These are phyloP conservation scores for Pegoplata infirma DNA, from an alignment of 2,888 invertebrate species.

Conservation along the genomic window DNA sequence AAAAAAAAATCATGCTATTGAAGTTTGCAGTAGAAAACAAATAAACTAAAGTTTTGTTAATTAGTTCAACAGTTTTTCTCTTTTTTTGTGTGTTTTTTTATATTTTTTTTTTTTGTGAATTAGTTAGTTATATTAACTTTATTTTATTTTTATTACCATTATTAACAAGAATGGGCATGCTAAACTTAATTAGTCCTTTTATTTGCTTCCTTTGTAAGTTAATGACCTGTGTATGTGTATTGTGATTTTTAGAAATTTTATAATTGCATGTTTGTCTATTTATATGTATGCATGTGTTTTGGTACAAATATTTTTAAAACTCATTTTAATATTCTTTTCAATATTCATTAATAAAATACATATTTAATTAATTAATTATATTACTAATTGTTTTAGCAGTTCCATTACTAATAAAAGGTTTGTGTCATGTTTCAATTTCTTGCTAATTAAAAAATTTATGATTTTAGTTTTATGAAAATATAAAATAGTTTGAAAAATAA, in stretches of 20 bases:
- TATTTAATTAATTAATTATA: conserved; percentile 44
- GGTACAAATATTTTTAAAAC: conserved; percentile 7
- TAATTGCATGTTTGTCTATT: background rate
- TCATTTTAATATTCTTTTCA: background rate
- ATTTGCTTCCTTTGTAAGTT: too few relatives aligned
- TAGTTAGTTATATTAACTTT: conserved; percentile 53
- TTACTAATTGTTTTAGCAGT: conserved; percentile 43
- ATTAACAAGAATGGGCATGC: conserved; percentile 31
- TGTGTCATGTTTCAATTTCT: conserved; percentile 37
- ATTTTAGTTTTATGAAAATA: conserved; percentile 5
- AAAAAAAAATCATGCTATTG: conserved; percentile 26
- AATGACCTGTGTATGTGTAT: background rate
- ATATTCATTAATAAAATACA: background rate
- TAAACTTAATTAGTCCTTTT: conserved; percentile 28
- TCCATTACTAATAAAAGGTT: conserved; percentile 37
- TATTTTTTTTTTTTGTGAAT: too few relatives aligned
- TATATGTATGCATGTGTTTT: background rate
- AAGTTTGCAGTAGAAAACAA: conserved; percentile 14
- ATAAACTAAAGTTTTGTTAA: conserved; percentile 39
- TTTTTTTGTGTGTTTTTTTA: too few relatives aligned
- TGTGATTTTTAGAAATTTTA: conserved; percentile 25
- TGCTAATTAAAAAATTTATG: conserved; percentile 4
- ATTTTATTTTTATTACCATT: conserved; percentile 28
- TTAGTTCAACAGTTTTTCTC: conserved; percentile 48
- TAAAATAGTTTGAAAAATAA: too few relatives aligned